A percentile compares a stretch with the other conserved stretches of the same genome.
Evolutionary conservation across 2,888 invertebrate species (phyloP).

Genomic region (Geophilus truncorum): DNA sequence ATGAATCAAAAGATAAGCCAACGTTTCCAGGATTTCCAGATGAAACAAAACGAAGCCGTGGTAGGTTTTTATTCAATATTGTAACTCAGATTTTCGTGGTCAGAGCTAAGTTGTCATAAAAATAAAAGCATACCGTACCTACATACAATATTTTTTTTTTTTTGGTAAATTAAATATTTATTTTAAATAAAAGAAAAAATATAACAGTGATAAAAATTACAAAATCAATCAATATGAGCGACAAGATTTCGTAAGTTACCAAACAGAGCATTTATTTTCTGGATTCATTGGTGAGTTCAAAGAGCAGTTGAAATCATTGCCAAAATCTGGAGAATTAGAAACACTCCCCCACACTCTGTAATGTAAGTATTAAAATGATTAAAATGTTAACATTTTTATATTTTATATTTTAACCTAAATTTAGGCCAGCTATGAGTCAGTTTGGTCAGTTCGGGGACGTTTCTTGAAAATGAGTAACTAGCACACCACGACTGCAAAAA

Average conservation of each 20-base stretch:
- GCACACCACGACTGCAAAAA: neutral
- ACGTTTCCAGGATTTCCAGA: conserved; percentile 95
- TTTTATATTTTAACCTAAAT: neutral
- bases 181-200: too few relatives aligned
- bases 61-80: too few relatives aligned
- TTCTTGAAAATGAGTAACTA: neutral
- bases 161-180: too few relatives aligned
- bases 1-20: conserved; percentile 94
- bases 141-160: too few relatives aligned
- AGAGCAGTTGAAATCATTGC: conserved; percentile 60
- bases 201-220: too few relatives aligned
- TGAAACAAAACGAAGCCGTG: conserved; percentile 83
- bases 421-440: neutral
- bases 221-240: too few relatives aligned
- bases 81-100: too few relatives aligned
- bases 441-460: neutral
- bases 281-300: conserved; percentile 60
- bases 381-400: too few relatives aligned
- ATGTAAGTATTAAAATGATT: too few relatives aligned
- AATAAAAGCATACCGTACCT: too few relatives aligned
- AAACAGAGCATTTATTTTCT: conserved; percentile 56
- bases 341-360: conserved; percentile 54
- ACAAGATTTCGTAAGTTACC: conserved; percentile 40
- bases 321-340: conserved; percentile 59
- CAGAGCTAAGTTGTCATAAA: too few relatives aligned